These are phyloP conservation scores for Paramacrobiotus metropolitanus DNA, from an alignment of 1,140 invertebrate genomes.

Conservation along the genomic window DNA sequence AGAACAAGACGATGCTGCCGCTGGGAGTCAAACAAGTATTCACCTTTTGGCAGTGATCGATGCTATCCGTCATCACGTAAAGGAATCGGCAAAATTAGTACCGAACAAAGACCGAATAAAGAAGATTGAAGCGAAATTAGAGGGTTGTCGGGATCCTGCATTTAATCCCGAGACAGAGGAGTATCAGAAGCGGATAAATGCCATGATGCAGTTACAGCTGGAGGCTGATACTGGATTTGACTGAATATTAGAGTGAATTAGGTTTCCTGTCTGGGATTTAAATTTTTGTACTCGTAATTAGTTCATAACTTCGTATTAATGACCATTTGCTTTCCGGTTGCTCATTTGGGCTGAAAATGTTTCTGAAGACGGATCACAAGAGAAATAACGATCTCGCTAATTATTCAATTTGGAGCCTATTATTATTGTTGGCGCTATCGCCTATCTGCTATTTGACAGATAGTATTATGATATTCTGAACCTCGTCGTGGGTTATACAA, in stretches of 20 bases:
- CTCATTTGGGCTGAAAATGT: too few species aligned
- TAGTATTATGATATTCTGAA: too few species aligned
- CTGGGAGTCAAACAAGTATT: slow-evolving; percentile 31
- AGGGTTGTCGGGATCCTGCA: slow-evolving; percentile 71
- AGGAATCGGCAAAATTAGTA: background rate
- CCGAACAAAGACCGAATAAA: background rate
- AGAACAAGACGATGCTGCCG: slow-evolving; percentile 45
- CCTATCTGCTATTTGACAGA: too few species aligned
- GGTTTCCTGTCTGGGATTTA: background rate
- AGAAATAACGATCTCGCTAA: background rate
- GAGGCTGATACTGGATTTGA: background rate
- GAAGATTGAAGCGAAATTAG: slow-evolving; percentile 58
- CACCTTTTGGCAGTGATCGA: background rate
- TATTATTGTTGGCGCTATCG: too few species aligned
- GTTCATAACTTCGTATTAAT: background rate
- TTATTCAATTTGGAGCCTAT: too few species aligned
- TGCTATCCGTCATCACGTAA: slow-evolving; percentile 1
- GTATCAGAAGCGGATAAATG: slow-evolving; percentile 10
- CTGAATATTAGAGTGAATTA: background rate
- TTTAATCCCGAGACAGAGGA: slow-evolving; percentile 52
- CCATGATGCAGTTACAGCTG: background rate
- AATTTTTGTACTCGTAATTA: background rate
- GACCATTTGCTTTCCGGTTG: too few species aligned
- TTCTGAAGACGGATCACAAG: background rate
- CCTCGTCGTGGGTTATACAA: too few species aligned